Base-by-base conservation (phyloP, 1,140 invertebrate species). In the Popillia japonica region DNA sequence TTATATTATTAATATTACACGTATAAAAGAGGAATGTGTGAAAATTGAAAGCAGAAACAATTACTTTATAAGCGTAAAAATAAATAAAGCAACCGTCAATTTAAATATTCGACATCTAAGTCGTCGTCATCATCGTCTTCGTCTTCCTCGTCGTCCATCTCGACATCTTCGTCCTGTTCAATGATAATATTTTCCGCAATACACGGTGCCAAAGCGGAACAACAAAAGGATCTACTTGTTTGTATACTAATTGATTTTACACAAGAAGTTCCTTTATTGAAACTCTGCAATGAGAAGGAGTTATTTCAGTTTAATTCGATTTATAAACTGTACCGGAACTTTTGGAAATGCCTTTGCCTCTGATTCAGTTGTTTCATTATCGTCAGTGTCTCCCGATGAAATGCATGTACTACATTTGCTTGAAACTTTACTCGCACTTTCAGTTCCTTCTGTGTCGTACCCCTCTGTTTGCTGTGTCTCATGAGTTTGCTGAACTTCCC, bases 31-130 rank as follows among this genome's bases (percentile, higher is more conserved):
- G 6, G 17, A 55, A 7, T 34, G 4, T 4, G 27, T 17, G 6
- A n/a, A n/a, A 55, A 55, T 44, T 10, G 3, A 7, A 17, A 55
- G 11, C 11, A 17, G 14, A 7, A 17, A 44, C 42, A 55, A 55
- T 55, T 6, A 55, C 48, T 55, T n/a, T n/a, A 55, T 55, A 55
- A 55, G 14, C 6, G 17, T 17, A 14, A 2, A 2, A 7, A 55
- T 55, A 55, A n/a, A 55, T 14, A 55, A 55, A 44, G 14, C 42
- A 44, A n/a, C 7, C 14, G 48, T 55, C 48, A 55, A 55, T 55
- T 17, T 55, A 74, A 9, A 74, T 74, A 74, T 42, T 74, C 72
- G 20, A 42, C 72, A 3, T 41, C 72, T 9, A 74, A 17, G n/a
- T 44, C 34, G n/a, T 23, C 1, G 2, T n/a, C n/a, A n/a, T n/a